These are phyloP conservation scores for Mellilla xanthometata DNA, from an alignment of 2,888 invertebrate species.

Conservation along the genomic window DNA sequence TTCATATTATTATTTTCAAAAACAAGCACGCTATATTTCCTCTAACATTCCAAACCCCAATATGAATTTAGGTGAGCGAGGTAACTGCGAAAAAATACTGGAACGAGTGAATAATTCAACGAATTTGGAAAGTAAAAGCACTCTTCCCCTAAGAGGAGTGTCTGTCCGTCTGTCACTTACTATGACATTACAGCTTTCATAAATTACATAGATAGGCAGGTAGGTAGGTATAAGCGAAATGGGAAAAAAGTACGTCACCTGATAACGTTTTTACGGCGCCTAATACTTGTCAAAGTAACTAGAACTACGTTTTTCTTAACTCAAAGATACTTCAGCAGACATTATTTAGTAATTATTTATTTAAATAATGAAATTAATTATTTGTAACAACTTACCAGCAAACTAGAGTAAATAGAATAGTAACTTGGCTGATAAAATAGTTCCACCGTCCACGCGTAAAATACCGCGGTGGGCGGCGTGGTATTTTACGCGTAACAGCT, in stretches of 20 bases:
- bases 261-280: background rate
- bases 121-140: slow-evolving; percentile 66
- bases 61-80: slow-evolving; percentile 44
- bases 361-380: too few relatives aligned
- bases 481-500: too few relatives aligned
- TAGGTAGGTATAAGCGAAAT: slow-evolving; percentile 27
- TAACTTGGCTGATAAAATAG: too few relatives aligned
- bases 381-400: too few relatives aligned
- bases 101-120: slow-evolving; percentile 60
- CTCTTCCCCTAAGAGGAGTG: slow-evolving; percentile 48
- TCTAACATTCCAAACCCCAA: slow-evolving; percentile 29
- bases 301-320: too few relatives aligned
- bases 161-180: slow-evolving; percentile 71
- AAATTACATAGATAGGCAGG: slow-evolving; percentile 33
- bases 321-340: too few relatives aligned
- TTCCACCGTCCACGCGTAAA: too few relatives aligned
- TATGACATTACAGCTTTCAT: slow-evolving; percentile 50
- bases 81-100: slow-evolving; percentile 46
- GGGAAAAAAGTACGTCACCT: slow-evolving; percentile 25
- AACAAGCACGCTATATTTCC: slow-evolving; percentile 18
- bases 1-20: too few relatives aligned
- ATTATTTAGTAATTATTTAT: too few relatives aligned
- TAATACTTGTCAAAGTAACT: too few relatives aligned
- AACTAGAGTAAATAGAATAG: too few relatives aligned
- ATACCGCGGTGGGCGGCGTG: too few relatives aligned